Evolutionary conservation across 1,140 invertebrate species (phyloP), one percentile per base, ranked within the genome.

Genomic region (Riptortus pedestris): DNA sequence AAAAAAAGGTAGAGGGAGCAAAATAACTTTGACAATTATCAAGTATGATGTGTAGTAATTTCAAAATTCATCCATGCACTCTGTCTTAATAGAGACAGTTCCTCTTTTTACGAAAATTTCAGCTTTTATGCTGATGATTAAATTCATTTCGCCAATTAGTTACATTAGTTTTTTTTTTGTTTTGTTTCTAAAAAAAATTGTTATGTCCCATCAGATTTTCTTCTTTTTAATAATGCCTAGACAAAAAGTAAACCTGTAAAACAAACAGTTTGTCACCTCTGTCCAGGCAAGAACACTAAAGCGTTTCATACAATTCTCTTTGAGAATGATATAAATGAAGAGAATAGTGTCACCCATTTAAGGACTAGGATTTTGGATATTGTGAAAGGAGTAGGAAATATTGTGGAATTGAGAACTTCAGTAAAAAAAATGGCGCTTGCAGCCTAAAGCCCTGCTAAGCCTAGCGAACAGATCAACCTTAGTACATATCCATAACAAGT

Each of bases 401-500:
- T 26, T 27, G 33, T 59, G 33, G 38, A 43, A 45, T n/a, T 60
- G 59, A 24, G 22, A 43, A 43, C 43, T 18, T 33, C 22, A 22
- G 22, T 22, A 12, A 60, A 60, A 16, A 45, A 22, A 45, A 43
- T 60, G 59, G 29, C 38, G 59, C 33, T 43, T 60, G 59, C 31
- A 60, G 38, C 31, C 59, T 60, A 45, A 45, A 55, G 51, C 51
- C 33, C 59, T 60, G 59, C 59, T 28, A 60, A 43, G 59, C 59
- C 59, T 45, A 43, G 33, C 33, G 43, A 45, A 33, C 31, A 60
- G 59, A 60, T 60, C 59, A 60, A 60, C 59, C 59, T 60, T 45
- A 60, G 14, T 60, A 60, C 12, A 55, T 24, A 55, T 14, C 24
- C 51, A 55, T 55, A 55, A 55, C 51, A 24, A 18, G 20, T 24